Base-by-base conservation (phyloP, 2,888 invertebrate genomes). In the Esperia sulphurella region DNA sequence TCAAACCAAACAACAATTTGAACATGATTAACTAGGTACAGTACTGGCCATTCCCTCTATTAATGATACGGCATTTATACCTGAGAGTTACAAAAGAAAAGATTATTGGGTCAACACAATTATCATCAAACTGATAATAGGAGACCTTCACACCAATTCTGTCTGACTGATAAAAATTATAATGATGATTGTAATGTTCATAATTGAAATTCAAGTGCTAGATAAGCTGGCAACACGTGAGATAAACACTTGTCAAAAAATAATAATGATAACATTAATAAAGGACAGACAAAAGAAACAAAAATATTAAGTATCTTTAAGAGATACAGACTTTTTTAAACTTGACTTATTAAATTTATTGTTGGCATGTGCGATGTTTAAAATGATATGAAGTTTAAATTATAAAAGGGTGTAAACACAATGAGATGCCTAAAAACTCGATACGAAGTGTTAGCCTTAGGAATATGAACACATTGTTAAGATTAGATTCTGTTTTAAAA, bases 81-180 rank as follows among this genome's bases (percentile, higher is more conserved):
- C 70, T 61, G 61, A 50, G 54, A 60, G 61, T 75, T 79, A 69
- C 75, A 76, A 75, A 77, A 83, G 75, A 65, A 60, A 55, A 58
- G 33, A 74, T 68, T 79, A 82, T 75, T 80, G 64, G 77, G 79
- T 78, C 79, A 80, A 78, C 58, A 75, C 58, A 67, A 76, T 67
- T 70, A 72, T 65, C 65, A 60, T 72, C 71, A 76, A 35, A 64
- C 74, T 72, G 84, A 85, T 85, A 79, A 71, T 52, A 58, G 48
- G 45, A 55, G 56, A 67, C 87, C 87, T 86, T 87, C 79, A 83
- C 79, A 75, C 69, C 68, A 72, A 71, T 76, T 79, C 68, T 69
- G 71, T 79, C 68, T 69, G 71, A 74, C 75, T 69, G 78, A 76
- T 81, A 79, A 65, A 53, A 51, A 47, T 52, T 52, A 61, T 63